These are phyloP conservation scores for Phoxinus dragarum DNA, from an alignment of 2,797 vertebrate genomes.

Conservation along the genomic window DNA sequence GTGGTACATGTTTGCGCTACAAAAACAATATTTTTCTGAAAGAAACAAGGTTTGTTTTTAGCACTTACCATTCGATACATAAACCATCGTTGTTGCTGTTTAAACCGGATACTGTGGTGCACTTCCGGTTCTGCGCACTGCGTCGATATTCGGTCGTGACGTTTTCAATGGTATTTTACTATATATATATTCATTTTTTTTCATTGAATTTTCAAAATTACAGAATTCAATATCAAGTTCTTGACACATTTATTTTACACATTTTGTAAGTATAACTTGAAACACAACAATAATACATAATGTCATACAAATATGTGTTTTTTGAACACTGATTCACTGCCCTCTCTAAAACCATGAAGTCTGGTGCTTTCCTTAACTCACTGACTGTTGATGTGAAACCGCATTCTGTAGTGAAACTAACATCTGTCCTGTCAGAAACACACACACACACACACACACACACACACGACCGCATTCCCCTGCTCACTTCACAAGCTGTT, in stretches of 20 bases:
- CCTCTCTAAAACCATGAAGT: neutral
- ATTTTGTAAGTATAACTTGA: too few species aligned
- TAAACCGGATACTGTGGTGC: neutral
- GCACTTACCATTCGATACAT: conserved; percentile 82
- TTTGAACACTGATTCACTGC: too few species aligned
- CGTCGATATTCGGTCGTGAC: neutral
- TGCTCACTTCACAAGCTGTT: neutral
- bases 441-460: too few species aligned
- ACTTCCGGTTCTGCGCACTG: conserved; percentile 17
- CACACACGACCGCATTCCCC: too few species aligned
- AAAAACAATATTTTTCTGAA: neutral
- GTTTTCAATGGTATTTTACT: neutral
- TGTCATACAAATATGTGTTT: too few species aligned
- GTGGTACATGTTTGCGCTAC: neutral
- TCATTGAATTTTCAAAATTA: too few species aligned
- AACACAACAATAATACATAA: too few species aligned
- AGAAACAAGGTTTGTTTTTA: conserved; percentile 18
- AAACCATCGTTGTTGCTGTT: conserved; percentile 72
- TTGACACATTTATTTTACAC: too few species aligned
- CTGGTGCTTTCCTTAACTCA: neutral
- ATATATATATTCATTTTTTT: too few species aligned
- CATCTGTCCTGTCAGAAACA: neutral
- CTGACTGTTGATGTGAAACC: neutral
- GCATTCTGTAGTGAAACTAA: neutral
- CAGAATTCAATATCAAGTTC: too few species aligned